These are phyloP conservation scores for Hexactinellida sp. DNA, from an alignment of 37 sponge, comb jelly and placozoan genomes.

Conservation along the genomic window DNA sequence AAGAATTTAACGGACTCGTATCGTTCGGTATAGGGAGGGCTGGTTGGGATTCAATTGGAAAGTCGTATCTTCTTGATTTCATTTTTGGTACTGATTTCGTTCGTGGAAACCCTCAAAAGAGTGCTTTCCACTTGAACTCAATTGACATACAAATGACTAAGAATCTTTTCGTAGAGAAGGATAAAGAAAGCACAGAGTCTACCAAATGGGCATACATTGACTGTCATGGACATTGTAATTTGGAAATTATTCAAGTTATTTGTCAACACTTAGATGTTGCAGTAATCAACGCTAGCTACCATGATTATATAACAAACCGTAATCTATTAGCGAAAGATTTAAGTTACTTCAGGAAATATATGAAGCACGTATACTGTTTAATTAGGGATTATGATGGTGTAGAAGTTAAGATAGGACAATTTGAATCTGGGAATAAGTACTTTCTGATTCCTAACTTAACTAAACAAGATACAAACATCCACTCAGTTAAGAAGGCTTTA, in stretches of 20 bases:
- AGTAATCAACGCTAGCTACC: not conserved
- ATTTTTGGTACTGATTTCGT: not conserved
- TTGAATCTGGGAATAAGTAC: not conserved
- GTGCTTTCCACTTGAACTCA: not conserved
- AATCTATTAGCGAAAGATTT: not conserved
- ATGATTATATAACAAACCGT: not conserved
- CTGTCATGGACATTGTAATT: not conserved
- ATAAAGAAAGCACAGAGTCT: not conserved
- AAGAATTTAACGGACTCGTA: not conserved
- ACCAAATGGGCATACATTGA: not conserved
- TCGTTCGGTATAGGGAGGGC: not conserved
- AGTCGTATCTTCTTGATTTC: not conserved
- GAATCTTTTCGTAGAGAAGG: not conserved
- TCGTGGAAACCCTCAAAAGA: not conserved
- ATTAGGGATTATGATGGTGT: not conserved
- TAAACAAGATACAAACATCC: not conserved
- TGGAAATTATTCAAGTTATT: not conserved
- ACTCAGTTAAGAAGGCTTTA: not conserved
- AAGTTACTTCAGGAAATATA: not conserved
- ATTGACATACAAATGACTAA: constrained; percentile 9
- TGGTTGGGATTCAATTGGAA: not conserved
- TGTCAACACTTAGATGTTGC: not conserved
- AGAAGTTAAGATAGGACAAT: not conserved
- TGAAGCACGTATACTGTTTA: not conserved
- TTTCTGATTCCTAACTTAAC: not conserved